Percentiles rank a stretch among this genome's conserved stretches.
Conservation (phyloP, 2,888 invertebrate species). For the Watsonalla cultraria region DNA sequence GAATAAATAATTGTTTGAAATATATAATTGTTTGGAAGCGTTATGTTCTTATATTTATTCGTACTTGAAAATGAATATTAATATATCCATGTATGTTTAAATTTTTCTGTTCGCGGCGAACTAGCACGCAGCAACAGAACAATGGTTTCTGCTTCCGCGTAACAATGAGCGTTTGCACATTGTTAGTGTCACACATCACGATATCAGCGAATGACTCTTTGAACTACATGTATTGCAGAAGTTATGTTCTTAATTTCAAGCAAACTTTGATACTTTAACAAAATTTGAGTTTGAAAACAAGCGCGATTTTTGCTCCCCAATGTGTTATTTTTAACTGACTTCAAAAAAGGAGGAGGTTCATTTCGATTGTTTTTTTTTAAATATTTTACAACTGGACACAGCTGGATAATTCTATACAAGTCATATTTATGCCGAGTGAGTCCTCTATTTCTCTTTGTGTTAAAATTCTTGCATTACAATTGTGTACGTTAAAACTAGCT, state of each 20-base stretch:
- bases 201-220: conserved; percentile 2
- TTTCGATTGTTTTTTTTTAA: too few relatives aligned
- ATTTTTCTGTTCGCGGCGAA: not conserved
- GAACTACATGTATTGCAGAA: too few relatives aligned
- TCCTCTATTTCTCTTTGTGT: not conserved
- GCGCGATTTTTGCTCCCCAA: not conserved
- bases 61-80: not conserved
- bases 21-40: too few relatives aligned
- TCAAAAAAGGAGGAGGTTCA: too few relatives aligned
- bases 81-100: not conserved
- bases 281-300: too few relatives aligned
- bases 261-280: too few relatives aligned
- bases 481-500: not conserved
- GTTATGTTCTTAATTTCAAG: too few relatives aligned
- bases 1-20: too few relatives aligned
- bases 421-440: not conserved
- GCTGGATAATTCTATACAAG: not conserved
- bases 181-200: conserved; percentile 2
- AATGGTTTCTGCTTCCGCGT: conserved; percentile 3
- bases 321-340: too few relatives aligned
- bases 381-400: too few relatives aligned
- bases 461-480: not conserved
- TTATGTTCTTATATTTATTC: too few relatives aligned
- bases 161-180: not conserved
- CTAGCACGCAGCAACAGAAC: conserved; percentile 2